Evolutionary conservation across 1,140 invertebrate species (phyloP), one percentile per base, ranked within the genome.

Genomic region (Drosophila suzukii): DNA sequence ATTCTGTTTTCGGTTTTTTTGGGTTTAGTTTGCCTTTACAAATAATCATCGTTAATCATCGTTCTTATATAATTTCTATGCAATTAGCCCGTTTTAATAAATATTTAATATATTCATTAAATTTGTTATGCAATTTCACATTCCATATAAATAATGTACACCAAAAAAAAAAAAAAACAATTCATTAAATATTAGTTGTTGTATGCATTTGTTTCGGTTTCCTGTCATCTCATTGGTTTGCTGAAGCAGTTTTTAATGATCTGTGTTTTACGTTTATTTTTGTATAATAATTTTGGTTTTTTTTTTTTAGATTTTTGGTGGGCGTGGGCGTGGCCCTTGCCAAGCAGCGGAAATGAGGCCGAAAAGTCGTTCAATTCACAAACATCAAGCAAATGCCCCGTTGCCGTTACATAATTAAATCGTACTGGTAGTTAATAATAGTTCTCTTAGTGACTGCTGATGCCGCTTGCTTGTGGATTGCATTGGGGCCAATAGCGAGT

Each of bases 141-240:
- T 75, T 62, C 49, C 71, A 71, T 81, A 63, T 86, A 81, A 86
- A 86, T 86, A 86, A 86, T 86, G 60, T 86, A 86, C 83, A 86
- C 78, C 60, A 86, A 68, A 55, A 63, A 74, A 78, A 63, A 74
- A 78, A 80, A 80, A 82, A 81, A 77, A 84, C 67, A 73, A 81
- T 78, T 58, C 34, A 66, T 81, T 81, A 65, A 51, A 56, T 77
- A 77, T 77, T 54, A 61, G 55, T 65, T 65, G 53, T 66, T 57
- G 62, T 68, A 63, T 73, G 54, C 65, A 72, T 65, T 75, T 60
- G 15, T 56, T 58, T 12, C 27, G 32, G 7, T 46, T 65, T 62
- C 56, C 59, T 6, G 44, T 46, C 34, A 32, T 38, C 30, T 65
- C 58, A 54, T 50, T 57, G 27, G 53, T 51, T 61, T 63, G 44